Evolutionary conservation across 2,888 invertebrate species (phyloP).

Genomic region (Abrostola triplasia): DNA sequence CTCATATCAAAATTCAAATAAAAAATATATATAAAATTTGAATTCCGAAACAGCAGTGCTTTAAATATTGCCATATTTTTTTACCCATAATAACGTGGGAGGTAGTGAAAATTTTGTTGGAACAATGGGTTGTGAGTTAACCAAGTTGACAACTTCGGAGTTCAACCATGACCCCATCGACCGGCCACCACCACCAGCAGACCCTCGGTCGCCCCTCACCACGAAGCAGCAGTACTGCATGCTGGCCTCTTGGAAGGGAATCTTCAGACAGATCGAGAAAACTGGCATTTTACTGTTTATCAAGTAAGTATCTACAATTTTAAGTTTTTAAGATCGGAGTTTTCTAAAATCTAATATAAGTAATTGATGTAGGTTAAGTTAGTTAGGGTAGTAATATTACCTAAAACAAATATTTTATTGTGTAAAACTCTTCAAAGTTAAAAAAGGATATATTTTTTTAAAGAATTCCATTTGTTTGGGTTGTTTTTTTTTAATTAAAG

Average conservation of each 20-base stretch:
- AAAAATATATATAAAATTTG: not conserved
- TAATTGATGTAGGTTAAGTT: too few species aligned
- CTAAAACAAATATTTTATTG: too few species aligned
- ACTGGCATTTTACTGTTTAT: slow-evolving; percentile 96
- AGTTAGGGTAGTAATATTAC: too few species aligned
- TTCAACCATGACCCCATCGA: slow-evolving; percentile 81
- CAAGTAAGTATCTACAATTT: slow-evolving; percentile 90
- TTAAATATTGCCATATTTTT: too few species aligned
- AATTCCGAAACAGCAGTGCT: not conserved
- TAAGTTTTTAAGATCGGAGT: not conserved
- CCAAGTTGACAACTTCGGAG: slow-evolving; percentile 90
- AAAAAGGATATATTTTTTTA: too few species aligned
- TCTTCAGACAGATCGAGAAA: slow-evolving; percentile 94
- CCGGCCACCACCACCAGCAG: slow-evolving; percentile 90
- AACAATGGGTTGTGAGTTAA: slow-evolving; percentile 92
- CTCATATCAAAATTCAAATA: not conserved
- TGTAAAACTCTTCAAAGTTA: too few species aligned
- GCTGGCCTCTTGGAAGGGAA: slow-evolving; percentile 96
- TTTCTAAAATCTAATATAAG: too few species aligned
- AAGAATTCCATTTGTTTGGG: too few species aligned
- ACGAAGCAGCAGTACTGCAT: slow-evolving; percentile 96
- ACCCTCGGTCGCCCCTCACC: slow-evolving; percentile 94
- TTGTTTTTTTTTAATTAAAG: too few species aligned
- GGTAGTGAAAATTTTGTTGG: not conserved
- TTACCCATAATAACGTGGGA: not conserved